These are phyloP conservation scores for Trichogramma pretiosum DNA, from an alignment of 1,140 invertebrate genomes.

Conservation along the genomic window DNA sequence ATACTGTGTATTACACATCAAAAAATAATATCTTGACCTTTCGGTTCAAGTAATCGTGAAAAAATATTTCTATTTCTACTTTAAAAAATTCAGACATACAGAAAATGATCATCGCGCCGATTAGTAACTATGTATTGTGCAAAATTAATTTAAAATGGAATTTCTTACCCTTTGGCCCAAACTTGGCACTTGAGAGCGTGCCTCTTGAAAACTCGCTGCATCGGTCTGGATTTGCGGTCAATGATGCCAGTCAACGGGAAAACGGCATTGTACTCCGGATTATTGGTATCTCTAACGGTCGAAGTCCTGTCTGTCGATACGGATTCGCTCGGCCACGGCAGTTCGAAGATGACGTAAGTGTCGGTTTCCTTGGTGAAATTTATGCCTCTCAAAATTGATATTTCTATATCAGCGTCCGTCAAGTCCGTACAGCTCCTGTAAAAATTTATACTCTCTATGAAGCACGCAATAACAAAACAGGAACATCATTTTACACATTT, in stretches of 20 bases:
- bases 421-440: constrained; percentile 80
- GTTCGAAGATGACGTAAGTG: constrained; percentile 89
- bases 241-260: constrained; percentile 66
- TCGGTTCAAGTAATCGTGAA: too few species aligned
- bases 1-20: too few species aligned
- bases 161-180: constrained; percentile 81
- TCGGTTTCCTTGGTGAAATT: constrained; percentile 87
- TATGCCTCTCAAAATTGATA: constrained; percentile 77
- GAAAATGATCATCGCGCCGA: too few species aligned
- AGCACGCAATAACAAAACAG: background rate
- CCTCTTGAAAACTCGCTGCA: constrained; percentile 77
- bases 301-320: constrained; percentile 67
- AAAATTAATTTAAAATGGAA: constrained; percentile 1
- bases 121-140: too few species aligned
- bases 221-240: constrained; percentile 66
- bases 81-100: too few species aligned
- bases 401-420: constrained; percentile 81
- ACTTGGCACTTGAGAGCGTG: constrained; percentile 85
- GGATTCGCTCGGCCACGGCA: constrained; percentile 83
- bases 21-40: too few species aligned
- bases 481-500: constrained; percentile 6
- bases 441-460: constrained; percentile 16
- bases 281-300: constrained; percentile 75
- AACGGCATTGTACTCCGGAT: constrained; percentile 76
- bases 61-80: too few species aligned